A percentile compares a stretch with the other conserved stretches of the same genome.
Conservation (phyloP, 2,113 vertebrate genomes). For the Pan paniscus region DNA sequence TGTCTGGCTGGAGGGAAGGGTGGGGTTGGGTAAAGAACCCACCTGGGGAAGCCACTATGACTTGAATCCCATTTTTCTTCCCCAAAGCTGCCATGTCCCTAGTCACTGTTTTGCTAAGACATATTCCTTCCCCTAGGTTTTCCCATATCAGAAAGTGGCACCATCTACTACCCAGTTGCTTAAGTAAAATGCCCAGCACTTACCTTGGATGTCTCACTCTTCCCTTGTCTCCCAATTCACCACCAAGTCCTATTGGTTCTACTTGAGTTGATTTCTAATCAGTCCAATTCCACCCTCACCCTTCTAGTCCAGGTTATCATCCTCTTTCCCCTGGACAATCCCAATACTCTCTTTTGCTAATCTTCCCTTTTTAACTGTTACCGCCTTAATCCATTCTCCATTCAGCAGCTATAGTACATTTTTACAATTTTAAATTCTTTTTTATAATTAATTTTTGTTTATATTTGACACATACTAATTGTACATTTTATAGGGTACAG, state of each 20-base stretch:
- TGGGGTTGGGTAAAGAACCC: not conserved
- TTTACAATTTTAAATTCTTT: not conserved
- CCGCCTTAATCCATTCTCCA: not conserved
- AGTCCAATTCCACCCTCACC: not conserved
- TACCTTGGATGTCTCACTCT: not conserved
- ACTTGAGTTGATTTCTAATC: not conserved
- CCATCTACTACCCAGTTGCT: not conserved
- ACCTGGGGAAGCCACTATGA: not conserved
- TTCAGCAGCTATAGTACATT: not conserved
- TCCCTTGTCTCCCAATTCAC: not conserved
- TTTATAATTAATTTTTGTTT: not conserved
- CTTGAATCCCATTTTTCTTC: not conserved
- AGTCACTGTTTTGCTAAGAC: not conserved
- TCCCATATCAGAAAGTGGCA: not conserved
- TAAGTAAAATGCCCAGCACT: not conserved
- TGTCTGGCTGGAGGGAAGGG: not conserved
- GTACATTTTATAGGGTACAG: not conserved
- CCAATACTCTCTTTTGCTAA: no score
- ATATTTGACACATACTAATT: not conserved
- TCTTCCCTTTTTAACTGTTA: no score
- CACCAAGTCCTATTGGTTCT: not conserved
- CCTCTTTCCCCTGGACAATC: not conserved
- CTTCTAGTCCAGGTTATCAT: not conserved
- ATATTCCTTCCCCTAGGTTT: not conserved
- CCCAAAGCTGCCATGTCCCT: not conserved